These are phyloP conservation scores for Chondrosia reniformis DNA, from an alignment of 37 sponge, comb jelly and placozoan genomes.

Conservation along the genomic window DNA sequence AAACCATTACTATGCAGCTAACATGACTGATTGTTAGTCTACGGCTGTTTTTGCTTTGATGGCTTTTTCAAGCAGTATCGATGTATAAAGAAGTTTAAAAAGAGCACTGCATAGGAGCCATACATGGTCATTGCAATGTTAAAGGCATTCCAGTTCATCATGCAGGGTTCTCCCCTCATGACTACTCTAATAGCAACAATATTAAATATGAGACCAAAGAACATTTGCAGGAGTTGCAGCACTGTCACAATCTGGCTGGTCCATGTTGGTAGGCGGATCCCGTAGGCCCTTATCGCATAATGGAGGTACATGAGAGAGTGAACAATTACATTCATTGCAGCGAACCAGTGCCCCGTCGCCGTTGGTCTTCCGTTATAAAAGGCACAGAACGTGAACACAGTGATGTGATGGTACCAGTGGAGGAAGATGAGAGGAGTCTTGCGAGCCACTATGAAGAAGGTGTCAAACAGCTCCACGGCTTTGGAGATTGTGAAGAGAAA, in stretches of 20 bases:
- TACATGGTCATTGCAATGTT: constrained; percentile 34
- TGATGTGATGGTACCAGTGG: constrained; percentile 64
- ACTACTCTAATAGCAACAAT: not conserved
- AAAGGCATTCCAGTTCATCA: not conserved
- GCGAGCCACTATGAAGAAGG: constrained; percentile 41
- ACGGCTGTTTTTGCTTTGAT: too few relatives aligned
- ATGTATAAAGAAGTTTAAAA: constrained; percentile 65
- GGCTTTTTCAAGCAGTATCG: too few relatives aligned
- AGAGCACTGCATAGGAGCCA: constrained; percentile 61
- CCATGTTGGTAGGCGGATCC: constrained; percentile 25
- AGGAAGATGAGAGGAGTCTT: constrained; percentile 46
- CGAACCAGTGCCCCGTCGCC: constrained; percentile 29
- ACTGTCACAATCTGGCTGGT: constrained; percentile 41
- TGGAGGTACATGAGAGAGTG: constrained; percentile 53
- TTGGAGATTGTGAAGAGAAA: constrained; percentile 37
- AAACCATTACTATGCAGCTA: too few relatives aligned
- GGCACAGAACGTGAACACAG: constrained; percentile 16
- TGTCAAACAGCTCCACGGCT: constrained; percentile 44
- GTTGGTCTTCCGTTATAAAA: not conserved
- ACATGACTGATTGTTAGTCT: too few relatives aligned
- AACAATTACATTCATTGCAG: constrained; percentile 36
- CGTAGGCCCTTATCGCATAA: constrained; percentile 33
- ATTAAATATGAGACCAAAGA: constrained; percentile 33
- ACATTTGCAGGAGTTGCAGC: constrained; percentile 69
- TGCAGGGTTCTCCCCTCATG: constrained; percentile 2